Percentiles rank a stretch among this genome's conserved stretches.
Evolutionary conservation across 2,888 invertebrate species (phyloP).

Genomic region (Habrosyne pyritoides): DNA sequence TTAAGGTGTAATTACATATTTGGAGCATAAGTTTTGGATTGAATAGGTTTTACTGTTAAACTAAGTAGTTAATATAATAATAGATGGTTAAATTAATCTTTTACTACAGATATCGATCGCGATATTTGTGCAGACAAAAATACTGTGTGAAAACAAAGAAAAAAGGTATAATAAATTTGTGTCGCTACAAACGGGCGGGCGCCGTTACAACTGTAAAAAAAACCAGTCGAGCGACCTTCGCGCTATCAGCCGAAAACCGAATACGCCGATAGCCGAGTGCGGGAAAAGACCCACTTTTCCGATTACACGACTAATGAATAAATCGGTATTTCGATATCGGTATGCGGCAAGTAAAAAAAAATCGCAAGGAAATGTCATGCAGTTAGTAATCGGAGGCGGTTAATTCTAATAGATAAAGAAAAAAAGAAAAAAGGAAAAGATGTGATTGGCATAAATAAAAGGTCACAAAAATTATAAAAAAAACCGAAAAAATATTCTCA

Average conservation of each 20-base stretch:
- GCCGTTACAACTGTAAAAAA: slow-evolving; percentile 81
- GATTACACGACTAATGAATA: slow-evolving; percentile 34
- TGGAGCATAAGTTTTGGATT: neutral
- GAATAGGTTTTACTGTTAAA: neutral
- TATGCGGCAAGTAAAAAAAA: slow-evolving; percentile 10
- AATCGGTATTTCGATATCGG: slow-evolving; percentile 13
- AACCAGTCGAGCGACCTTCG: slow-evolving; percentile 76
- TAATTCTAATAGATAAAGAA: slow-evolving; percentile 45
- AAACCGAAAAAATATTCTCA: slow-evolving; percentile 52
- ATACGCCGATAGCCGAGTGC: slow-evolving; percentile 39
- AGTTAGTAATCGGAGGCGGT: slow-evolving; percentile 56
- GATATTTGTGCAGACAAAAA: slow-evolving; percentile 8
- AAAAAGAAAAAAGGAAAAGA: slow-evolving; percentile 62
- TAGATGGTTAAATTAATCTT: neutral
- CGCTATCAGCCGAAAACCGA: slow-evolving; percentile 70
- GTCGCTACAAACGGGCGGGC: slow-evolving; percentile 48
- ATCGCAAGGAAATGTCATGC: slow-evolving; percentile 50
- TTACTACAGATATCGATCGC: neutral
- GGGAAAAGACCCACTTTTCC: slow-evolving; percentile 55
- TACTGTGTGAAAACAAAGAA: slow-evolving; percentile 48
- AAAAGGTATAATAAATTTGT: slow-evolving; percentile 43
- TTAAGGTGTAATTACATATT: neutral
- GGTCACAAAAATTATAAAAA: slow-evolving; percentile 45
- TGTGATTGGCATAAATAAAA: slow-evolving; percentile 82
- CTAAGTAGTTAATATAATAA: neutral